These are phyloP conservation scores for Chrysaora quinquecirrha DNA, from an alignment of 30 jellyfish, hydroid and myxozoan species.

Conservation along the genomic window DNA sequence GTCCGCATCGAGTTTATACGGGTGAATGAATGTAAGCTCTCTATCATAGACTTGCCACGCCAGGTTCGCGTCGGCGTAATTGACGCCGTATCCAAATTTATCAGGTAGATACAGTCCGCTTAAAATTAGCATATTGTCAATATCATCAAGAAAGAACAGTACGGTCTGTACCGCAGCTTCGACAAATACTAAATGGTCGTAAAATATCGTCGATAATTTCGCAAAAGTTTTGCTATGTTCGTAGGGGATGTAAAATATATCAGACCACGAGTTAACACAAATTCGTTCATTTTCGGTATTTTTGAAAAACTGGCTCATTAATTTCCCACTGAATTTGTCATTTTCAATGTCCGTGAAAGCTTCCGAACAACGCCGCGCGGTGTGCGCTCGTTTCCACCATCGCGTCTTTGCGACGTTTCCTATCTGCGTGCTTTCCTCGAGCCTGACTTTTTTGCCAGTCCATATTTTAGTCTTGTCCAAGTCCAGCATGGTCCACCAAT, in stretches of 20 bases:
- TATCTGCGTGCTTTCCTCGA: conserved; percentile 36
- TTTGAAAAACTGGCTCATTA: conserved; percentile 32
- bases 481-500: conserved; percentile 78
- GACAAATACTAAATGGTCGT: conserved; percentile 57
- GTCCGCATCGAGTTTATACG: conserved; percentile 30
- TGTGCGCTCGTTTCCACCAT: conserved; percentile 71
- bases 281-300: conserved; percentile 61
- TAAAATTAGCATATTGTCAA: conserved; percentile 2
- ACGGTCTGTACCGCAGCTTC: conserved; percentile 70
- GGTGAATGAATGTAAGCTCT: conserved; percentile 63
- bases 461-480: conserved; percentile 63
- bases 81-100: conserved; percentile 43
- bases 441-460: conserved; percentile 33
- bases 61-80: conserved; percentile 36
- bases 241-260: conserved; percentile 63
- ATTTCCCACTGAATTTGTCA: background rate
- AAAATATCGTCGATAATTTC: conserved; percentile 49
- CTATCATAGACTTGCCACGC: conserved; percentile 66
- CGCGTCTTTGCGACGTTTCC: conserved; percentile 44
- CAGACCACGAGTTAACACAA: conserved; percentile 73
- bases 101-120: conserved; percentile 67
- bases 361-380: conserved; percentile 65
- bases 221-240: conserved; percentile 14
- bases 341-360: conserved; percentile 49
- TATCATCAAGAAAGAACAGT: conserved; percentile 40